Evolutionary conservation across 2,888 invertebrate species (phyloP).

Genomic region (Malacosoma neustria): DNA sequence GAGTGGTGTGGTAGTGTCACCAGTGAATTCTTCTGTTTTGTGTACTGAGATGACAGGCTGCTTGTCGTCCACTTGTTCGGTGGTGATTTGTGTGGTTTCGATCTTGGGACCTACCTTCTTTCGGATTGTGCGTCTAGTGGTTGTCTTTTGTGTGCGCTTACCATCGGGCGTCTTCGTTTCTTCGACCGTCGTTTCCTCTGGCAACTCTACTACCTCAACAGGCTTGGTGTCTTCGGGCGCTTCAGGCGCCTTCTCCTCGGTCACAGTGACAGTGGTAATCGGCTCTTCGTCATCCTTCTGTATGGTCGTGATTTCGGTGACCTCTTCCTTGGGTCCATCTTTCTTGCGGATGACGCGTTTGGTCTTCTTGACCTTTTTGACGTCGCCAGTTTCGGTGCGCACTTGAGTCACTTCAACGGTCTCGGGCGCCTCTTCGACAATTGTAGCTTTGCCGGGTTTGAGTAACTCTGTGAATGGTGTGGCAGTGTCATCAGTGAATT

Average conservation of each 20-base stretch:
- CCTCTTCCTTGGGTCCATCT: constrained; percentile 48
- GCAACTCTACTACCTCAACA: constrained; percentile 25
- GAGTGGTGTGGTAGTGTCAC: constrained; percentile 20
- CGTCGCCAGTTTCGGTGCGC: constrained; percentile 34
- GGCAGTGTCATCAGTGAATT: constrained; percentile 20
- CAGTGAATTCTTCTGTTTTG: constrained; percentile 14
- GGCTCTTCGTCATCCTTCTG: constrained; percentile 42
- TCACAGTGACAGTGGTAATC: constrained; percentile 5
- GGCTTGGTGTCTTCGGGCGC: constrained; percentile 5
- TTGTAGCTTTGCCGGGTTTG: constrained; percentile 19
- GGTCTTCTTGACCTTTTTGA: constrained; percentile 36
- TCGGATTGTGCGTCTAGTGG: constrained; percentile 25
- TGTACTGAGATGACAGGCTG: constrained; percentile 10
- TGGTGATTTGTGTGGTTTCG: constrained; percentile 25
- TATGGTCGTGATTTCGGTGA: constrained; percentile 23
- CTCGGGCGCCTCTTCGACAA: constrained; percentile 28
- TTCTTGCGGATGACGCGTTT: constrained; percentile 55
- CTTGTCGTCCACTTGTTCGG: constrained; percentile 44
- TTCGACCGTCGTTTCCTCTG: constrained; percentile 23
- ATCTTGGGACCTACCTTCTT: constrained; percentile 29
- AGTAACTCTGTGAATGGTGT: constrained; percentile 17
- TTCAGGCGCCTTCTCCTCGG: constrained; percentile 4
- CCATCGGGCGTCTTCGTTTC: constrained; percentile 21
- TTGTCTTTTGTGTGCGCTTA: constrained; percentile 32
- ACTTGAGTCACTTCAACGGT: constrained; percentile 42